phyloP scores from a whole-genome alignment of 2,797 vertebrate species.

The Erethizon dorsatum region DNA sequence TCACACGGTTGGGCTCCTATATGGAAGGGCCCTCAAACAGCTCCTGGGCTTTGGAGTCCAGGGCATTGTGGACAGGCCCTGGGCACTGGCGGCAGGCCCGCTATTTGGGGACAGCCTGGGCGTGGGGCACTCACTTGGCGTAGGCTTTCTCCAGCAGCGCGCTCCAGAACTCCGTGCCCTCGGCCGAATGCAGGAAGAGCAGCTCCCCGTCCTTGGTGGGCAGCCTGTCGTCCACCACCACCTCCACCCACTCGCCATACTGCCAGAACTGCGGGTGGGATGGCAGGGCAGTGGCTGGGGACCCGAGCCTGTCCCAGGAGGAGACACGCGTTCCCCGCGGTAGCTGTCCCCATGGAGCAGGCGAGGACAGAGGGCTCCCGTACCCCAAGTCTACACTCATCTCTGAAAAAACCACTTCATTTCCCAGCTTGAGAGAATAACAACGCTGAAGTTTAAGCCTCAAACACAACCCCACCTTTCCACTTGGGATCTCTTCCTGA shows the following conservation, averaged over 20 bases:
- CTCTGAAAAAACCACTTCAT: background rate
- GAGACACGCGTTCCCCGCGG: background rate
- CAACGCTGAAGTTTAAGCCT: background rate
- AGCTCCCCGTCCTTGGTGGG: slow-evolving; percentile 95
- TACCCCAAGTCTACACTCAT: background rate
- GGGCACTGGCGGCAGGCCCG: background rate
- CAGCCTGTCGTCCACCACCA: slow-evolving; percentile 96
- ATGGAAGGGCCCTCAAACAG: background rate
- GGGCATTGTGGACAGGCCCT: background rate
- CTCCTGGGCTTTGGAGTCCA: background rate
- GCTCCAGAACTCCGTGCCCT: slow-evolving; percentile 97
- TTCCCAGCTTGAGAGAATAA: background rate
- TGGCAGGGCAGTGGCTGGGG: background rate
- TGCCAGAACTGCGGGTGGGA: slow-evolving; percentile 96
- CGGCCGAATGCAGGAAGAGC: slow-evolving; percentile 96
- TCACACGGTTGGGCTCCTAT: background rate
- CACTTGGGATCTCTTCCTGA: background rate
- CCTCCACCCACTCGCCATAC: slow-evolving; percentile 97
- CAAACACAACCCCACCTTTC: background rate
- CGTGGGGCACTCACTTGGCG: slow-evolving; percentile 93
- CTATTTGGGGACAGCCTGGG: background rate
- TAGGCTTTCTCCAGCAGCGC: slow-evolving; percentile 98
- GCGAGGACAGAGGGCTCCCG: background rate
- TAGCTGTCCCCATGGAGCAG: background rate
- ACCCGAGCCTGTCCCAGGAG: background rate